Conservation (phyloP, 2,797 vertebrate genomes). For the Ctenochaetus hawaiiensis region DNA sequence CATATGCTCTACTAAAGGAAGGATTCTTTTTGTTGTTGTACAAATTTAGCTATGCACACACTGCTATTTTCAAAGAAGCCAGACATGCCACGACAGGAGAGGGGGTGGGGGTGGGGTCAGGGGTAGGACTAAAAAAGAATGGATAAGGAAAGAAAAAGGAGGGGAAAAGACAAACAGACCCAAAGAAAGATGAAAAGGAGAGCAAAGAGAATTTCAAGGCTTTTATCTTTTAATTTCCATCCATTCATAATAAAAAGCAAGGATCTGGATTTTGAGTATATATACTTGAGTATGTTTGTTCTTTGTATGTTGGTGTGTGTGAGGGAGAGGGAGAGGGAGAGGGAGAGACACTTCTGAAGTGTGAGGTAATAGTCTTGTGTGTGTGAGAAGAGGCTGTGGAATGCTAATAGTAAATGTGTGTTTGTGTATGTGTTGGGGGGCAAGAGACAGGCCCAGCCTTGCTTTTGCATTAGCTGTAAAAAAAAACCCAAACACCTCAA, state of each 20-base stretch:
- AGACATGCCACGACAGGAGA: not conserved
- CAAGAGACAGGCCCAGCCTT: constrained; percentile 57
- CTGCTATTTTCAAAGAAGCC: too few species aligned
- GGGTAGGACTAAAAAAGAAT: constrained; percentile 17
- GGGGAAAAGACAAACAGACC: not conserved
- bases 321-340: constrained; percentile 37
- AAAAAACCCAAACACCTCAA: constrained; percentile 7
- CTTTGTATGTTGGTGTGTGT: constrained; percentile 22
- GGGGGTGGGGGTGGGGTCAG: not conserved
- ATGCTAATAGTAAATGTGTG: constrained; percentile 64
- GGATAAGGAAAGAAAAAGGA: constrained; percentile 34
- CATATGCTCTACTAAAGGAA: too few species aligned
- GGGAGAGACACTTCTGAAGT: constrained; percentile 57
- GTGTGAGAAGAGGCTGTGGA: constrained; percentile 59
- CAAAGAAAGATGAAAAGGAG: constrained; percentile 8
- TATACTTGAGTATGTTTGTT: constrained; percentile 13
- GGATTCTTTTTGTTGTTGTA: too few species aligned
- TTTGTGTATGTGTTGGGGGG: constrained; percentile 29
- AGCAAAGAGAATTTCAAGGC: not conserved
- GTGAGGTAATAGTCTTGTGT: constrained; percentile 54
- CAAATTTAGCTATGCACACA: too few species aligned
- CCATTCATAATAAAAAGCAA: constrained; percentile 1
- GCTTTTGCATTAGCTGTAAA: constrained; percentile 34
- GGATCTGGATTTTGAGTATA: not conserved
- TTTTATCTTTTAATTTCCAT: constrained; percentile 18